These are phyloP conservation scores for Diorhabda sublineata DNA, from an alignment of 1,140 invertebrate genomes.

Conservation along the genomic window DNA sequence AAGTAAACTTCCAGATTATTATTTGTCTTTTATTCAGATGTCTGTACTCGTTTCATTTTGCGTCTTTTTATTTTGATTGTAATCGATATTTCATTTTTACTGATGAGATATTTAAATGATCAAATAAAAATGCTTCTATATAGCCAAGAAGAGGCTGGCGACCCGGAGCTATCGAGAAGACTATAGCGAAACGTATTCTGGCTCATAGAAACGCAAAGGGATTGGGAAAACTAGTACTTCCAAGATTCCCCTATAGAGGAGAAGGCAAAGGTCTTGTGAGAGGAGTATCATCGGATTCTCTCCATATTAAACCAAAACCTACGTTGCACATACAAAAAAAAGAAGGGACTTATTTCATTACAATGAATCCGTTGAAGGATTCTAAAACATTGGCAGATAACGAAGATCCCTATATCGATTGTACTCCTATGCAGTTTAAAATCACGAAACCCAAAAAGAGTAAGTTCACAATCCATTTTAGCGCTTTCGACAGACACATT, in stretches of 20 bases:
- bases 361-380: constrained; percentile 55
- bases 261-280: constrained; percentile 21
- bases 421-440: constrained; percentile 55
- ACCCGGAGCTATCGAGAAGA: constrained; percentile 53
- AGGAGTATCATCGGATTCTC: constrained; percentile 23
- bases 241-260: constrained; percentile 23
- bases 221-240: constrained; percentile 34
- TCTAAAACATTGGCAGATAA: constrained; percentile 49
- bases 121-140: constrained; percentile 15
- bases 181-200: constrained; percentile 51
- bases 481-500: too few relatives aligned
- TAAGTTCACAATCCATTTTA: constrained; percentile 4
- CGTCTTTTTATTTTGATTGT: background rate
- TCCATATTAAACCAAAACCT: constrained; percentile 51
- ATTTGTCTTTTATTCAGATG: too few relatives aligned
- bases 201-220: constrained; percentile 46
- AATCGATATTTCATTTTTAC: background rate
- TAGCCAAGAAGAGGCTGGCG: constrained; percentile 53
- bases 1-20: too few relatives aligned
- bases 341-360: constrained; percentile 54
- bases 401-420: constrained; percentile 56
- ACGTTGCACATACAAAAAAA: constrained; percentile 55
- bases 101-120: background rate
- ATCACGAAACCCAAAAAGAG: constrained; percentile 50
- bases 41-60: background rate